Evolutionary conservation across 30 jellyfish, hydroid and myxozoan genomes (phyloP).

Genomic region (Cassiopea andromeda): DNA sequence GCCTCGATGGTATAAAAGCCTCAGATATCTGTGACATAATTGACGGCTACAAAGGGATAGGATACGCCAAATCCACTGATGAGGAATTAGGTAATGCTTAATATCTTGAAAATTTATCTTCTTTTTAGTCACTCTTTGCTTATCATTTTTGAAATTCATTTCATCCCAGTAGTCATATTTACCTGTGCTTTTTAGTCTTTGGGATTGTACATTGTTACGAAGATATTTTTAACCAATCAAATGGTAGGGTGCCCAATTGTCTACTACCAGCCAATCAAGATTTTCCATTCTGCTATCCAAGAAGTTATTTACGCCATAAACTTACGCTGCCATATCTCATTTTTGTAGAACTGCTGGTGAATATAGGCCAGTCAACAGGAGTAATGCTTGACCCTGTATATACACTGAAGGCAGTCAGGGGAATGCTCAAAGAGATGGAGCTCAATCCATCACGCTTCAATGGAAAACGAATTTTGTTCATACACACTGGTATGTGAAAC

Average conservation of each 20-base stretch:
- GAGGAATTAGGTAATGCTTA: slow-evolving; percentile 76
- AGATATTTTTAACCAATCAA: no score
- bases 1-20: slow-evolving; percentile 57
- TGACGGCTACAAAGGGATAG: slow-evolving; percentile 78
- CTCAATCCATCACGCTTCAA: slow-evolving; percentile 73
- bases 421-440: slow-evolving; percentile 80
- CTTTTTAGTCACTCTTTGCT: no score
- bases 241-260: no score
- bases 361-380: slow-evolving; percentile 79
- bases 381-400: slow-evolving; percentile 75
- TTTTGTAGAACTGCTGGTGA: slow-evolving; percentile 65
- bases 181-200: no score
- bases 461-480: slow-evolving; percentile 68
- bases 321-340: not conserved
- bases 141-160: no score
- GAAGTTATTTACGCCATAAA: no score
- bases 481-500: slow-evolving; percentile 70
- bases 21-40: slow-evolving; percentile 72
- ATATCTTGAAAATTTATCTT: no score
- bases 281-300: no score
- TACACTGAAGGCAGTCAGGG: slow-evolving; percentile 80
- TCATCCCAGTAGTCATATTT: no score
- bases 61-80: slow-evolving; percentile 82
- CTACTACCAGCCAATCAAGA: no score
- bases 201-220: no score